These are phyloP conservation scores for Antitype chi DNA, from an alignment of 2,888 invertebrate genomes.

Conservation along the genomic window DNA sequence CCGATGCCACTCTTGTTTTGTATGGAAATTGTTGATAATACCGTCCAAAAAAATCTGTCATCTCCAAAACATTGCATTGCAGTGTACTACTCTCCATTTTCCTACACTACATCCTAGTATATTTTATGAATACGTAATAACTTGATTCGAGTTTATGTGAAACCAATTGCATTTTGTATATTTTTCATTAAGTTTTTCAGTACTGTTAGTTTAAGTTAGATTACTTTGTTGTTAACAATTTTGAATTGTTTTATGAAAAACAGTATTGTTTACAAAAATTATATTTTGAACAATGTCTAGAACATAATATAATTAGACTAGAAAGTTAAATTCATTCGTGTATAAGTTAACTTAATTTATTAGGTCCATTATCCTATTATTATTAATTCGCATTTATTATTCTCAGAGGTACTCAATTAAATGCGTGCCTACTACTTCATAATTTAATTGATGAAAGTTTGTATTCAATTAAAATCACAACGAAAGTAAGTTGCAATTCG, in stretches of 20 bases:
- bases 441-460: conserved; percentile 27
- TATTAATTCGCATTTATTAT: conserved; percentile 11
- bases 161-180: no score
- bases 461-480: conserved; percentile 12
- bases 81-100: not conserved
- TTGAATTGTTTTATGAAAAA: no score
- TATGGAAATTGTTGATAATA: no score
- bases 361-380: conserved; percentile 1
- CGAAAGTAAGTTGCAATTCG: not conserved
- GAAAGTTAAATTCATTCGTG: conserved; percentile 39
- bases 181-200: not conserved
- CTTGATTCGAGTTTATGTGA: no score
- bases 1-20: not conserved
- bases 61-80: not conserved
- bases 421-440: not conserved
- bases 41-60: no score
- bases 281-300: conserved; percentile 13
- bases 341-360: conserved; percentile 35
- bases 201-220: no score
- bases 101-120: not conserved
- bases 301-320: conserved; percentile 11
- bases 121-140: not conserved
- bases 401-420: conserved; percentile 3
- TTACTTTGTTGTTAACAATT: conserved; percentile 1
- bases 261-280: no score